Evolutionary conservation across 2,888 invertebrate species (phyloP), one percentile per base, ranked within the genome.

Genomic region (Zaprionus lineosus): DNA sequence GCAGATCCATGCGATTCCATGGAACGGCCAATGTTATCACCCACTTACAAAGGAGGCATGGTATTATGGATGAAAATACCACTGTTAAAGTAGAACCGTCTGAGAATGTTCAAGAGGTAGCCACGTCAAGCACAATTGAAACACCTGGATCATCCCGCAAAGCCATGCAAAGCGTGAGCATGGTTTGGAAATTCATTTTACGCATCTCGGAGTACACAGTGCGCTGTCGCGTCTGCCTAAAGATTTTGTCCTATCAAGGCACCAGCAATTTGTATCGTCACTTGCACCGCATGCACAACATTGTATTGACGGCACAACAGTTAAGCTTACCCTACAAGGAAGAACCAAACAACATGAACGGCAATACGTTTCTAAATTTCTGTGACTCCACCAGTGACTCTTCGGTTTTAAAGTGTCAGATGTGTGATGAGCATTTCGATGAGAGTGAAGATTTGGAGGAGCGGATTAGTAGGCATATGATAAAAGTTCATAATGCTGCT

Each of bases 1-100:
- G 65, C 6, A 72, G 84, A 50, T 47, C 65, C 0, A 87, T 87
- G 87, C 81, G 75, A 2, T 87, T 86, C 34, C 87, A 87, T 59
- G 87, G 87, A 14, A 87, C 87, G 1, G 87, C 87, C 8, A 87
- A 87, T 46, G 84, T 87, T 1, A 87, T 87, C 7, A 84, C 87
- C 2, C 87, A 87, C 48, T 51, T 87, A 16, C 85, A 86, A 33
- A 75, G 86, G 1, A 64, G 63, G 12, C 87, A 87, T 29, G 75
- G 81, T 40, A 83, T 86, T 11, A 48, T 79, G 33, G 73, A 53
- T 3, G 55, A 71, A 9, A 50, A 39, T 4, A 52, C 40, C 2
- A 16, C 1, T 1, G 37, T 50, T 2, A 69, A 50, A 51, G 5
- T 29, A 0, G 60, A 52, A 4, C 1, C 51, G 1, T 1, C 28